A percentile compares a stretch with the other conserved stretches of the same genome.
These are phyloP conservation scores for Neolamprologus toae DNA, from an alignment of 2,113 vertebrate species.

Conservation along the genomic window DNA sequence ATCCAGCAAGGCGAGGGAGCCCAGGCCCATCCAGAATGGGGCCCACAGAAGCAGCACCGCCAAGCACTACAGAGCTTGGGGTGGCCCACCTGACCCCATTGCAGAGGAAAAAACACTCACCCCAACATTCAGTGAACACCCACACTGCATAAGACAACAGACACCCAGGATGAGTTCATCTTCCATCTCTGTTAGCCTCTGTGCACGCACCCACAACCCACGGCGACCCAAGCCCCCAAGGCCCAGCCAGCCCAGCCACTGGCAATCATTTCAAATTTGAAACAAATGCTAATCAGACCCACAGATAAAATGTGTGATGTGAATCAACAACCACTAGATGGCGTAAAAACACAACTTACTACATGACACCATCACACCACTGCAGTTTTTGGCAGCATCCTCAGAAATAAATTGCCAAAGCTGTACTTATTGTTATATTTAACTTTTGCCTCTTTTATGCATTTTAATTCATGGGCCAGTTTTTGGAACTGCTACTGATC, in stretches of 20 bases:
- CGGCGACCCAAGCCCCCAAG: not conserved
- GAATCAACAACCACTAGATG: conserved; percentile 27
- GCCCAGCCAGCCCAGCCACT: not conserved
- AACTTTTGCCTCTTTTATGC: not conserved
- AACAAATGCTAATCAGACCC: not conserved
- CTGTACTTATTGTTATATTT: not conserved
- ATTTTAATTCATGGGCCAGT: not conserved
- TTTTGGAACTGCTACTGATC: not conserved
- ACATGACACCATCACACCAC: rapidly evolving
- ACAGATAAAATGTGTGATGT: not conserved
- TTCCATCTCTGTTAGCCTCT: not conserved
- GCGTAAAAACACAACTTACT: not conserved
- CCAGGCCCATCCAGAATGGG: not conserved
- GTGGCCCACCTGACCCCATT: not conserved
- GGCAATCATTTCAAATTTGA: not conserved
- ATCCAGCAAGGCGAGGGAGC: not conserved
- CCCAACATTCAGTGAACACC: not conserved
- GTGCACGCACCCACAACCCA: not conserved
- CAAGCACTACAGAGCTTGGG: not conserved
- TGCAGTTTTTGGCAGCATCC: not conserved
- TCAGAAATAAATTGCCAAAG: not conserved
- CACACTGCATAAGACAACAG: not conserved
- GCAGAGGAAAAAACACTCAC: not conserved
- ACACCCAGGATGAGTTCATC: not conserved
- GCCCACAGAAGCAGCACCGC: not conserved